Percentiles rank a stretch among this genome's conserved stretches.
Evolutionary conservation across 2,888 invertebrate species (phyloP).

Genomic region (Drosophila algonquin): DNA sequence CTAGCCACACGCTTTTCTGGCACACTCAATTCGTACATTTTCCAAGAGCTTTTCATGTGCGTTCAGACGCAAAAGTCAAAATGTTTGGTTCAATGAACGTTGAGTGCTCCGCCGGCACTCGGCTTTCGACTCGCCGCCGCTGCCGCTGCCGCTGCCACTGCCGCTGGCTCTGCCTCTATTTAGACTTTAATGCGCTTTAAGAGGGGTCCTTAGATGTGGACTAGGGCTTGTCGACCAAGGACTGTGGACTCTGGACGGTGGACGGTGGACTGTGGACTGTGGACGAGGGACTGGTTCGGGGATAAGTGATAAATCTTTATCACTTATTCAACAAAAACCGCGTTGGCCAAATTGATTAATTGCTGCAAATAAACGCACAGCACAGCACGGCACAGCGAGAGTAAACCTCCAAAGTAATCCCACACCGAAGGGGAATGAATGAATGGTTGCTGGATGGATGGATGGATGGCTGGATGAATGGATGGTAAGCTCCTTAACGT

Average conservation of each 20-base stretch:
- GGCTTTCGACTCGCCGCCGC: background rate
- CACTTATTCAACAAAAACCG: slow-evolving; percentile 71
- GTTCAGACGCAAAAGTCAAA: slow-evolving; percentile 77
- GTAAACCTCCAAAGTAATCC: slow-evolving; percentile 5
- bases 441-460: background rate
- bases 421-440: background rate
- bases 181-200: slow-evolving; percentile 58
- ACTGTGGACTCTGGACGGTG: too few species aligned
- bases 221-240: background rate
- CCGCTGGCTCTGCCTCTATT: background rate
- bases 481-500: slow-evolving; percentile 44
- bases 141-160: background rate
- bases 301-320: slow-evolving; percentile 76
- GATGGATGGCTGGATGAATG: slow-evolving; percentile 35
- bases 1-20: background rate
- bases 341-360: slow-evolving; percentile 74
- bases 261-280: too few species aligned
- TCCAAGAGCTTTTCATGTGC: slow-evolving; percentile 70
- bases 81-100: slow-evolving; percentile 74
- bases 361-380: slow-evolving; percentile 71
- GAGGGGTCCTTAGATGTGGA: background rate
- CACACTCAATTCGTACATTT: slow-evolving; percentile 19
- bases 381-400: slow-evolving; percentile 29
- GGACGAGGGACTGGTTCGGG: slow-evolving; percentile 17
- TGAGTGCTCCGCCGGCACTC: slow-evolving; percentile 35